These are phyloP conservation scores for Ceyx margarethae DNA, from an alignment of 2,113 vertebrate genomes.

Conservation along the genomic window DNA sequence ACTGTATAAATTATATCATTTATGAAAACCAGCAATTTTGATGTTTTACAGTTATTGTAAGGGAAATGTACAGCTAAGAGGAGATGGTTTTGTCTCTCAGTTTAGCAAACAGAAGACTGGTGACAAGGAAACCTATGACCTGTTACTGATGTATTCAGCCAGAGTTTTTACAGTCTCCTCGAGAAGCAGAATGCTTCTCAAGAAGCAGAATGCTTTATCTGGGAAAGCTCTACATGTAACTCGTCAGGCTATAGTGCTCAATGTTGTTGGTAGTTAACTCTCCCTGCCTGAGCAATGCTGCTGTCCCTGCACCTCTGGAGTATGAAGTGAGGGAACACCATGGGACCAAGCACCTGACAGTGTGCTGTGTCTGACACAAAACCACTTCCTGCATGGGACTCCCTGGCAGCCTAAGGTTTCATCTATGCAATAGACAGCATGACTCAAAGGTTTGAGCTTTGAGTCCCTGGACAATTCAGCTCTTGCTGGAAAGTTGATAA, in stretches of 20 bases:
- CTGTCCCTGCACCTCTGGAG: not conserved
- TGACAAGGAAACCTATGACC: not conserved
- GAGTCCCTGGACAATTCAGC: not conserved
- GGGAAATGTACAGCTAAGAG: not conserved
- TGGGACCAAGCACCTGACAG: fast-evolving
- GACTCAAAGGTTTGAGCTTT: not conserved
- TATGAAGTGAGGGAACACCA: too few relatives aligned
- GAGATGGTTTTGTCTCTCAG: not conserved
- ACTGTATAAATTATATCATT: not conserved
- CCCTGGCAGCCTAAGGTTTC: not conserved
- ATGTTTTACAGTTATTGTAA: not conserved
- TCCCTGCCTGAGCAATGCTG: fast-evolving
- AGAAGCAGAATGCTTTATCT: not conserved
- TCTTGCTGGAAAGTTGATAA: conserved; percentile 22
- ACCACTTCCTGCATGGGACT: not conserved
- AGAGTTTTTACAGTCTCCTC: not conserved
- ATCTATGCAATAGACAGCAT: not conserved
- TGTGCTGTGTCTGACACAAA: not conserved
- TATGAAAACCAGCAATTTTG: not conserved
- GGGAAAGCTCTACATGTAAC: not conserved
- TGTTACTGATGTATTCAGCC: not conserved
- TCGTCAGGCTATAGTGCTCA: not conserved
- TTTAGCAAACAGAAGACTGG: not conserved
- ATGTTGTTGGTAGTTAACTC: not conserved
- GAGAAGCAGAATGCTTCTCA: not conserved